Conservation (phyloP, 2,797 vertebrate genomes). For the Lithobates sylvaticus region DNA sequence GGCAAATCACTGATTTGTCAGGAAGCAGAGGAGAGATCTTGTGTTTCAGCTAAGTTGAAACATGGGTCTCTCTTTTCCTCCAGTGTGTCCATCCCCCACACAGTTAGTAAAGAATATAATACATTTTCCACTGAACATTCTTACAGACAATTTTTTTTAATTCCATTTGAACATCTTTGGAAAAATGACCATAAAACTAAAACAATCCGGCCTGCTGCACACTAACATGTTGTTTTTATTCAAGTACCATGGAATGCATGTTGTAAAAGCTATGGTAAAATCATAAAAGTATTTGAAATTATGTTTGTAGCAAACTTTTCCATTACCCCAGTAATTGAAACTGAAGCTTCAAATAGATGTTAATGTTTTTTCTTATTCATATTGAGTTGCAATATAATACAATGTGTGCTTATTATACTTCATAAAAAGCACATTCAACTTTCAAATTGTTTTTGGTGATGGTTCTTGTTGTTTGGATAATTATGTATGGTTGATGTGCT, state of each 20-base stretch:
- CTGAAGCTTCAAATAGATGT: not conserved
- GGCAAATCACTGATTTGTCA: no score
- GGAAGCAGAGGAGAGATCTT: no score
- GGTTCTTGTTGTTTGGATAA: not conserved
- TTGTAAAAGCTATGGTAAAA: not conserved
- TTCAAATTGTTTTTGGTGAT: not conserved
- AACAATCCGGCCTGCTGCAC: not conserved
- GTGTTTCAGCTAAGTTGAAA: no score
- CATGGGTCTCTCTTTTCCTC: no score
- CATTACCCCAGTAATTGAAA: not conserved
- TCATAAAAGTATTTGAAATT: not conserved
- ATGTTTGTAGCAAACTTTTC: not conserved
- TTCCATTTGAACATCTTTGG: no score
- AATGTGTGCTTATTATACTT: not conserved
- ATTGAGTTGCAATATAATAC: not conserved
- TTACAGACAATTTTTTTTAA: no score
- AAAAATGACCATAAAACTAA: no score
- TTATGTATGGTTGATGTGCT: not conserved
- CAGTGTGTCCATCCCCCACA: no score
- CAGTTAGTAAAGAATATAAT: no score
- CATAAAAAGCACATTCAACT: not conserved
- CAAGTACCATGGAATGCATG: not conserved
- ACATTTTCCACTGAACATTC: no score
- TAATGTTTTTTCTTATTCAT: slow-evolving; percentile 5
- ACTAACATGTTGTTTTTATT: not conserved